Percentiles rank a stretch among this genome's conserved stretches.
Evolutionary conservation across 2,797 vertebrate species (phyloP).

Genomic region (Macropodus opercularis): DNA sequence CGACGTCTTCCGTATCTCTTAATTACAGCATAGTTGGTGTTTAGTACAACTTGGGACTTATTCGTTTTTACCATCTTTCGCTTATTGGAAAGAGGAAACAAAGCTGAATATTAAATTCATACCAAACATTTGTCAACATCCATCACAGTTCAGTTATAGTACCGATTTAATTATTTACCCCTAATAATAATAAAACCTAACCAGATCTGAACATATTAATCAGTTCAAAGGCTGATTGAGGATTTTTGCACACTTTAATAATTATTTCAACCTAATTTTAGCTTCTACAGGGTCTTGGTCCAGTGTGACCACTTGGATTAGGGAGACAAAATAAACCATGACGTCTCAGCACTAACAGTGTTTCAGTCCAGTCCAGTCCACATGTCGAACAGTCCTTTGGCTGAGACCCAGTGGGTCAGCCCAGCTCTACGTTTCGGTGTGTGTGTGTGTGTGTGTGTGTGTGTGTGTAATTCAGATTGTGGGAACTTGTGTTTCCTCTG

Average conservation of each 20-base stretch:
- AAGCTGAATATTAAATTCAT: background rate
- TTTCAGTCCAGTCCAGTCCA: too few relatives aligned
- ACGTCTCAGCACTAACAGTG: too few relatives aligned
- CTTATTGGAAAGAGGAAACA: background rate
- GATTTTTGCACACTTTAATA: too few relatives aligned
- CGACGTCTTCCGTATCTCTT: conserved; percentile 51
- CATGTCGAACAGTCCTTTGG: too few relatives aligned
- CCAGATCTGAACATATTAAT: too few relatives aligned
- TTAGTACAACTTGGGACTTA: conserved; percentile 25
- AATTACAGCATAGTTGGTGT: conserved; percentile 28
- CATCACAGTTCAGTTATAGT: background rate
- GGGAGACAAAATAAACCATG: background rate
- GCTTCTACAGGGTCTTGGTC: background rate
- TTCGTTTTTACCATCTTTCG: background rate
- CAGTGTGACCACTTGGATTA: background rate
- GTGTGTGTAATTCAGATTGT: too few relatives aligned
- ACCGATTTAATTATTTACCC: background rate
- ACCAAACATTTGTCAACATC: background rate
- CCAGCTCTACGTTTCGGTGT: too few relatives aligned
- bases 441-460: too few relatives aligned
- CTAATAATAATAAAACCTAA: too few relatives aligned
- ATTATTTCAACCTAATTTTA: background rate
- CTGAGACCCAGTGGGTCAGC: too few relatives aligned
- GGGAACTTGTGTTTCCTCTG: too few relatives aligned
- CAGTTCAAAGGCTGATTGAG: too few relatives aligned